Evolutionary conservation across 2,113 vertebrate species (phyloP).

Genomic region (Arizona elegans): DNA sequence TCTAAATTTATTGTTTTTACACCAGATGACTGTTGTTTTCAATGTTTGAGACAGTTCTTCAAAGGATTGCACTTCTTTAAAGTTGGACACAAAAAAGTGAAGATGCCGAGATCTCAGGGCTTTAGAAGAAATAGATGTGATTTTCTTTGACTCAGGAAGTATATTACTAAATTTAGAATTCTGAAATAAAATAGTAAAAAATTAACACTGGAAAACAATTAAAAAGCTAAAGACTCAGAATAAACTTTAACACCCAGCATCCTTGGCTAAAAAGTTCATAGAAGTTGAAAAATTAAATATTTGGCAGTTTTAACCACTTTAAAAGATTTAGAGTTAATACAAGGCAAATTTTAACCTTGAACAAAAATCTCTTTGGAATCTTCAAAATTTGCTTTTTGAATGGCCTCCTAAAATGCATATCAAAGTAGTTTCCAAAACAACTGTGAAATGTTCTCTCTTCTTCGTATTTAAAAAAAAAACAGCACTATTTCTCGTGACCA

Average conservation of each 20-base stretch:
- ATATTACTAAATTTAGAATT: constrained; percentile 14
- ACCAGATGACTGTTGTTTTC: constrained; percentile 65
- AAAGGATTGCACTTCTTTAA: constrained; percentile 61
- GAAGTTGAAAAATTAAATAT: background rate
- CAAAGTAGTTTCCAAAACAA: background rate
- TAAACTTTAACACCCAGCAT: background rate
- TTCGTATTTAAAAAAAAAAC: background rate
- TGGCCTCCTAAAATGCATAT: background rate
- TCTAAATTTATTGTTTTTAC: constrained; percentile 64
- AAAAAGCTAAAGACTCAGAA: background rate
- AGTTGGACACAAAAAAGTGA: constrained; percentile 53
- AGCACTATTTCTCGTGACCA: background rate
- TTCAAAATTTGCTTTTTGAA: background rate
- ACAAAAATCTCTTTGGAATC: background rate
- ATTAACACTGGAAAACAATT: background rate
- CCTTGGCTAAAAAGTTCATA: background rate
- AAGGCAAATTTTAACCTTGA: background rate
- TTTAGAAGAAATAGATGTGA: background rate
- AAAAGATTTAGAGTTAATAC: background rate
- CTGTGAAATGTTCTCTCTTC: background rate
- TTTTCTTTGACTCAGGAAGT: constrained; percentile 31
- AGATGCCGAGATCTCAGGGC: background rate
- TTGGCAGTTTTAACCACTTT: background rate
- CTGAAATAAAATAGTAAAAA: constrained; percentile 54
- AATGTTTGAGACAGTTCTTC: constrained; percentile 69